A percentile compares a stretch with the other conserved stretches of the same genome.
Evolutionary conservation across 2,888 invertebrate species (phyloP).

Genomic region (Hirtodrosophila alboralis): DNA sequence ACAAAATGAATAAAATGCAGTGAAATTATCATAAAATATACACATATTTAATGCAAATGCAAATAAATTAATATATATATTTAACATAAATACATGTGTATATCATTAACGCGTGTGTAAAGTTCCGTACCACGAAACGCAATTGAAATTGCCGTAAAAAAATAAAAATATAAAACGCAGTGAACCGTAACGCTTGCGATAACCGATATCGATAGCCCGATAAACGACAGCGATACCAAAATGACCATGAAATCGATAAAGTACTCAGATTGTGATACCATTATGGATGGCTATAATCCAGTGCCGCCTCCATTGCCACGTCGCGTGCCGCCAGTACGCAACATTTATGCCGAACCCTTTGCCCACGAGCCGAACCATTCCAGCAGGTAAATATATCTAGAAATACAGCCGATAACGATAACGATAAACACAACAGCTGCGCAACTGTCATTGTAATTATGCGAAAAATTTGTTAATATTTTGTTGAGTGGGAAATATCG

Average conservation of each 20-base stretch:
- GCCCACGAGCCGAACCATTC: slow-evolving; percentile 84
- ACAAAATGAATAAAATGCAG: too few species aligned
- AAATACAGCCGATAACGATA: slow-evolving; percentile 5
- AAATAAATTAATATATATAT: slow-evolving; percentile 17
- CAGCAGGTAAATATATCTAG: slow-evolving; percentile 83
- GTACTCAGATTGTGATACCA: slow-evolving; percentile 85
- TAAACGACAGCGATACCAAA: slow-evolving; percentile 66
- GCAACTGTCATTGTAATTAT: too few species aligned
- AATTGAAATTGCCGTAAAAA: too few species aligned
- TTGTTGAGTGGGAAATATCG: too few species aligned
- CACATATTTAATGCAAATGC: slow-evolving; percentile 21
- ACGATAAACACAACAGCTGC: neutral
- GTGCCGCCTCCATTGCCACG: slow-evolving; percentile 84
- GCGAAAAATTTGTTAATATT: too few species aligned
- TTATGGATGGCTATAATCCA: slow-evolving; percentile 85
- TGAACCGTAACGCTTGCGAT: slow-evolving; percentile 3
- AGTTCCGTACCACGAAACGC: neutral
- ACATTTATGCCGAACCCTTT: slow-evolving; percentile 85
- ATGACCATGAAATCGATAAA: slow-evolving; percentile 85
- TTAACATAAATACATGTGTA: slow-evolving; percentile 35
- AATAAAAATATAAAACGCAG: neutral
- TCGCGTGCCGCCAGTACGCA: slow-evolving; percentile 84
- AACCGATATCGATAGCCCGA: slow-evolving; percentile 5
- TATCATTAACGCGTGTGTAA: slow-evolving; percentile 25
- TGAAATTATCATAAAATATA: slow-evolving; percentile 30